Evolutionary conservation across 2,797 vertebrate species (phyloP).

Genomic region (Benthosema pterotum): DNA sequence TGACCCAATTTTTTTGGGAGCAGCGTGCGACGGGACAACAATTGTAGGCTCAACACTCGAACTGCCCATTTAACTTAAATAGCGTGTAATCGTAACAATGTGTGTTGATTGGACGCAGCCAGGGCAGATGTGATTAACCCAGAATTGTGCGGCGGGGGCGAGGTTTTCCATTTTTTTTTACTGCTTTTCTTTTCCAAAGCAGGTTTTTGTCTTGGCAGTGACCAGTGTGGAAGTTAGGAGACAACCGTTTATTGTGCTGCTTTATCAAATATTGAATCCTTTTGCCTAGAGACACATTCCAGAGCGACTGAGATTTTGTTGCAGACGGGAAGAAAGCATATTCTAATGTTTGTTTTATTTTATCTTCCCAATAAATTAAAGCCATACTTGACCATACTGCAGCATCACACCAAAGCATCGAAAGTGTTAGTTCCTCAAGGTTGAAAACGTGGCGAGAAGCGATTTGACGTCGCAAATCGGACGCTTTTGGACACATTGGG

Average conservation of each 20-base stretch:
- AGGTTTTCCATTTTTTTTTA: slow-evolving; percentile 12
- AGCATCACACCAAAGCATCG: too few species aligned
- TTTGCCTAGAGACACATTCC: slow-evolving; percentile 20
- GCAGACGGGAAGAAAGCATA: too few species aligned
- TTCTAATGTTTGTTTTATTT: too few species aligned
- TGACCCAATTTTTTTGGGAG: slow-evolving; percentile 69
- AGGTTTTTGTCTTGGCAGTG: slow-evolving; percentile 38
- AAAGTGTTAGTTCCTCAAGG: too few species aligned
- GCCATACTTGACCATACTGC: too few species aligned
- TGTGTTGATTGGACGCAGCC: slow-evolving; percentile 65
- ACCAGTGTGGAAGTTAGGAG: neutral
- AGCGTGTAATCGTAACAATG: slow-evolving; percentile 66
- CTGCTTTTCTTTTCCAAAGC: slow-evolving; percentile 4
- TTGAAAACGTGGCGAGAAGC: too few species aligned
- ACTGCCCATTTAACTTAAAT: slow-evolving; percentile 62
- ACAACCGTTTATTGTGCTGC: slow-evolving; percentile 39
- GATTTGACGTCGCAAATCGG: too few species aligned
- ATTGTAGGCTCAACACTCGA: slow-evolving; percentile 41
- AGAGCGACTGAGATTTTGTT: neutral
- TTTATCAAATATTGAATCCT: neutral
- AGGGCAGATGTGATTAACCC: slow-evolving; percentile 63
- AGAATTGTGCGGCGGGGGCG: slow-evolving; percentile 50
- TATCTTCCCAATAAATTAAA: too few species aligned
- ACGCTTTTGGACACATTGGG: too few species aligned
- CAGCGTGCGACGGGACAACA: slow-evolving; percentile 57